Evolutionary conservation across 2,113 vertebrate species (phyloP).

Genomic region (Dolichotis patagonum): DNA sequence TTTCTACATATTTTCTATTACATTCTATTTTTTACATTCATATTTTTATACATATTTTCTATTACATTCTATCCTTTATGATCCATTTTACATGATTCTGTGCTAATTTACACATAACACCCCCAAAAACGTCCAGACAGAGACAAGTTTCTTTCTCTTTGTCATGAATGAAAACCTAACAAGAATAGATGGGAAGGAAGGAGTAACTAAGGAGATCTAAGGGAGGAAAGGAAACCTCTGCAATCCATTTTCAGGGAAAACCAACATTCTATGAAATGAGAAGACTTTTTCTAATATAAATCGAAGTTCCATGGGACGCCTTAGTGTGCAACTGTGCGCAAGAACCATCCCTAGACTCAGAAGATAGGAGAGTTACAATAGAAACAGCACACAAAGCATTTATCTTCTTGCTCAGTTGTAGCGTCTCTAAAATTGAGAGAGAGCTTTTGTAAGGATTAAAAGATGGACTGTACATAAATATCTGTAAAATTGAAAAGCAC

Average conservation of each 20-base stretch:
- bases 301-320: background rate
- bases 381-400: background rate
- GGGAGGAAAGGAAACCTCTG: background rate
- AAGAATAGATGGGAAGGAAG: background rate
- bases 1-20: background rate
- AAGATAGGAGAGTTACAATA: background rate
- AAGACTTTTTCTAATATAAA: background rate
- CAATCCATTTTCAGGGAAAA: background rate
- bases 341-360: background rate
- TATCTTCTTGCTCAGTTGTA: background rate
- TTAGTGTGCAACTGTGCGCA: accelerated
- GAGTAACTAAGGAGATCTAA: accelerated
- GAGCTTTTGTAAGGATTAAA: background rate
- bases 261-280: background rate
- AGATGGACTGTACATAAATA: background rate
- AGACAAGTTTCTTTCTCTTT: background rate
- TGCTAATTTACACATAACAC: background rate
- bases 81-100: background rate
- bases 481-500: background rate
- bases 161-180: background rate
- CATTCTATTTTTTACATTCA: too few relatives aligned
- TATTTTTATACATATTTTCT: background rate
- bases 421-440: background rate
- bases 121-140: background rate
- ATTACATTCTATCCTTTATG: background rate